A percentile compares a stretch with the other conserved stretches of the same genome.
phyloP scores from a whole-genome alignment of 2,888 invertebrate species.

The Nebria brevicollis region DNA sequence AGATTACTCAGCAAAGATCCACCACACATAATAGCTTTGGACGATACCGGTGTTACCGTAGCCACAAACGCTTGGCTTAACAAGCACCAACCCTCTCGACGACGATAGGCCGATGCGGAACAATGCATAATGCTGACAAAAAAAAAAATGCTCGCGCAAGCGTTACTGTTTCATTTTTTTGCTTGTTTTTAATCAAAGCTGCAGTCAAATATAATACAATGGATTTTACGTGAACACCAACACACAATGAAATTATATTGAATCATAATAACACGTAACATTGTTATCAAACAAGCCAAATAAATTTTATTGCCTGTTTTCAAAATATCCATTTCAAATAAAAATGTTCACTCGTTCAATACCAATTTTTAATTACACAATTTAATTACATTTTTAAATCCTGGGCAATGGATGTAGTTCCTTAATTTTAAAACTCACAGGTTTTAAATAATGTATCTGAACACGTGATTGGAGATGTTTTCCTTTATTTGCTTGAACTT shows the following conservation, averaged over 20 bases:
- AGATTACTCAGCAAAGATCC: constrained; percentile 13
- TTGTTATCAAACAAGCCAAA: no score
- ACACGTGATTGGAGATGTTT: neutral
- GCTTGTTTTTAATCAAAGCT: constrained; percentile 4
- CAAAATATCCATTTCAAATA: no score
- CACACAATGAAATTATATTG: neutral
- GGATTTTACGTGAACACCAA: neutral
- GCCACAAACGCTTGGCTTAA: constrained; percentile 3
- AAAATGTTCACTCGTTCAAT: no score
- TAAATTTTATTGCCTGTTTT: no score
- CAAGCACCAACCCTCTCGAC: constrained; percentile 11
- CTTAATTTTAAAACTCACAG: no score
- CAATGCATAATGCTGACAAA: constrained; percentile 14
- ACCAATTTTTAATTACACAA: no score
- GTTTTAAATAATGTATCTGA: neutral
- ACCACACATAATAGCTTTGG: neutral
- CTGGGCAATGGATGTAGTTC: no score
- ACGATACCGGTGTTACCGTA: neutral
- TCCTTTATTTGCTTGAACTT: neutral
- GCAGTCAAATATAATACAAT: neutral
- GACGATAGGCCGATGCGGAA: constrained; percentile 11
- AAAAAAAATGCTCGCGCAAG: neutral
- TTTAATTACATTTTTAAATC: no score
- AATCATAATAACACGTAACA: neutral
- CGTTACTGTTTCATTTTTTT: neutral